Base-by-base conservation (phyloP, 1,140 invertebrate species). In the Thaumetopoea pityocampa region DNA sequence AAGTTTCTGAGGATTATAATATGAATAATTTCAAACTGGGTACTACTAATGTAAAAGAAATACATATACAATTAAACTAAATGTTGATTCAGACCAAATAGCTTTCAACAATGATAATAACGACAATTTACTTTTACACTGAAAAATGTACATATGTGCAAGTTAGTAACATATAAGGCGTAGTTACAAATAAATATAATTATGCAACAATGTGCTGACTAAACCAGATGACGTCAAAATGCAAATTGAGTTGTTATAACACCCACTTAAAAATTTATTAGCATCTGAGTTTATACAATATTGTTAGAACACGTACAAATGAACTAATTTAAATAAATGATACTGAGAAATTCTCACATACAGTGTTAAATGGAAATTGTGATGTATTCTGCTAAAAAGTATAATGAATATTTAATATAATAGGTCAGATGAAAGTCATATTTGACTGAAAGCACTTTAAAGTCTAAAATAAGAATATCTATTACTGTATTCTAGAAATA, bases 261-360 rank as follows among this genome's bases (percentile, higher is more conserved):
- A 41, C 6, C 20, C 16, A 46, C 15, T 41, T 48, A 29, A 34
- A 37, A 18, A 5, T 37, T 43, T 32, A 43, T 37, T 50, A 43
- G 22, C 27, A 9, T 36, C n/a, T 41, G 18, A 29, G 24, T 41
- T 34, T 41, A 28, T 18, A 28, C 9, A 34, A 15, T 40, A 27
- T 33, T 35, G 18, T 41, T 29, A 19, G 19, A 35, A 23, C 36
- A 47, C 35, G 29, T 41, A 26, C 24, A 12, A 30, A 11, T 9
- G 6, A 12, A 20, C 29, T 43, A 23, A 51, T 44, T 51, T 44
- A 33, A 34, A 19, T 51, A 44, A 44, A 37, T 44, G 35, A 23
- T 30, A 30, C 37, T 23, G 11, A 3, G 27, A 30, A 40, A 9
- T 42, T 42, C 38, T 9, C 28, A 40, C 37, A 10, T 30, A 9